Evolutionary conservation across 2,797 vertebrate species (phyloP).

Genomic region (Lemur catta): DNA sequence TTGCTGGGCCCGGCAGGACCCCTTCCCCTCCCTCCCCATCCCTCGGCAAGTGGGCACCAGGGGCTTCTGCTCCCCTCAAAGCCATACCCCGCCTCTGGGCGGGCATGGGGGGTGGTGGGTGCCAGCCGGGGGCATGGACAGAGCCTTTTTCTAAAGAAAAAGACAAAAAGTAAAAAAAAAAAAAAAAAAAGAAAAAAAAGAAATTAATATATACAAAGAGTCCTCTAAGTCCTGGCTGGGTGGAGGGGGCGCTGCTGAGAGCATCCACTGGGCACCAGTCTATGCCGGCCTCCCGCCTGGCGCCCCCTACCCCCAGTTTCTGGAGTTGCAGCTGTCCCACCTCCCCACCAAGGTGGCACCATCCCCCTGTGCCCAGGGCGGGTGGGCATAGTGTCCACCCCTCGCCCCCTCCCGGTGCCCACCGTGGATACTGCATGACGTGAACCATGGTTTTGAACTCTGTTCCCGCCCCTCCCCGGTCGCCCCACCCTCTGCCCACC

Average conservation of each 20-base stretch:
- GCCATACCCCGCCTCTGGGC: slow-evolving; percentile 76
- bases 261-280: slow-evolving; percentile 30
- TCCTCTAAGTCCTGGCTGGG: slow-evolving; percentile 67
- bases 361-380: neutral
- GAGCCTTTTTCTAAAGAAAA: slow-evolving; percentile 78
- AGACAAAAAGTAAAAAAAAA: slow-evolving; percentile 74
- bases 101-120: slow-evolving; percentile 62
- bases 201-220: slow-evolving; percentile 78
- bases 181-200: slow-evolving; percentile 46
- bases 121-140: slow-evolving; percentile 48
- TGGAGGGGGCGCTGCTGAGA: neutral
- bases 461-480: slow-evolving; percentile 33
- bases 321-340: slow-evolving; percentile 33
- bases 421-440: slow-evolving; percentile 75
- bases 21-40: slow-evolving; percentile 54
- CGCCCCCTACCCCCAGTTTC: neutral
- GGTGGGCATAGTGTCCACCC: slow-evolving; percentile 30
- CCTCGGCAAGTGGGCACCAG: slow-evolving; percentile 77
- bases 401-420: slow-evolving; percentile 32
- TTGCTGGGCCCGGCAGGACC: slow-evolving; percentile 60
- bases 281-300: slow-evolving; percentile 21
- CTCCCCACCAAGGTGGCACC: neutral
- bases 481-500: slow-evolving; percentile 29
- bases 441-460: slow-evolving; percentile 74
- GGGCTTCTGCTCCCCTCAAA: slow-evolving; percentile 74